Conservation (phyloP, 2,113 vertebrate species). For the Enhydra lutris region DNA sequence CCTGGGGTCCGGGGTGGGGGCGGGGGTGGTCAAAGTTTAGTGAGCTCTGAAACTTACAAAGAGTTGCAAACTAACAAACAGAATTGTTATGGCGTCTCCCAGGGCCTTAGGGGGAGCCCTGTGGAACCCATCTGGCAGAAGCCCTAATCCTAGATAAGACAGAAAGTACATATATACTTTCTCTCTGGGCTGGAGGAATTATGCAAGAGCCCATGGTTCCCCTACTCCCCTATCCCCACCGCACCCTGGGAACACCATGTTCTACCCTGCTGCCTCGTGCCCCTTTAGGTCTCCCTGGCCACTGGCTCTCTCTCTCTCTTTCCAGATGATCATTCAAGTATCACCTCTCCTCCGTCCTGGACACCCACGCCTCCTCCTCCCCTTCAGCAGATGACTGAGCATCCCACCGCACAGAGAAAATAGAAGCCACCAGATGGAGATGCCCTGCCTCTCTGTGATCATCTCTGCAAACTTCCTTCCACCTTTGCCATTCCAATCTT, state of each 20-base stretch:
- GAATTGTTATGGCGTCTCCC: neutral
- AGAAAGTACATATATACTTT: neutral
- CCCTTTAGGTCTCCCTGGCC: neutral
- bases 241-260: neutral
- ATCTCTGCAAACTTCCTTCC: neutral
- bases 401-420: constrained; percentile 31
- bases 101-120: neutral
- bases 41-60: neutral
- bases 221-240: fast-evolving
- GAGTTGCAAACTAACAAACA: neutral
- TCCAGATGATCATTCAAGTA: neutral
- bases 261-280: fast-evolving
- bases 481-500: neutral
- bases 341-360: neutral
- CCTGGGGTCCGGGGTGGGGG: too few relatives aligned
- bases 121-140: neutral
- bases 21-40: neutral
- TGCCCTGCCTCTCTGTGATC: neutral
- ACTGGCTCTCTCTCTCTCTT: neutral
- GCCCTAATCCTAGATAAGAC: neutral
- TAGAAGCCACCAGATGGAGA: neutral
- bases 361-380: neutral
- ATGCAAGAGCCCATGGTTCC: neutral
- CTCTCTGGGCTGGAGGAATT: neutral
- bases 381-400: neutral